phyloP scores from a whole-genome alignment of 2,113 vertebrate species.

The Cyrtonyx montezumae region DNA sequence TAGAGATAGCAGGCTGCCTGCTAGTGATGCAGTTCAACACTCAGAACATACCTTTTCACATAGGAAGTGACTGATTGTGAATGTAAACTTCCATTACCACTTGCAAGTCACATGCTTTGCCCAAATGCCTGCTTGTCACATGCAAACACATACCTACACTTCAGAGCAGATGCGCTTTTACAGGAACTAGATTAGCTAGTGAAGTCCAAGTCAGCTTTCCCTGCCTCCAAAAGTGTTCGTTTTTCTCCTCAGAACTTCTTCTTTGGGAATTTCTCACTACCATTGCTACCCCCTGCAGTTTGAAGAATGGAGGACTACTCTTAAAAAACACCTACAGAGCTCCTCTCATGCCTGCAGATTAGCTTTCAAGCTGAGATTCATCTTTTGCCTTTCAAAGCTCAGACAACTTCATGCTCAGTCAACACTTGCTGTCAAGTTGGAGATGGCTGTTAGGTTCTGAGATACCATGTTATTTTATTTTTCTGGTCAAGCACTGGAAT shows the following conservation, averaged over 20 bases:
- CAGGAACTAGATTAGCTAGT: background rate
- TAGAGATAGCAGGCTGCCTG: accelerated
- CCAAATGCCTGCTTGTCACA: background rate
- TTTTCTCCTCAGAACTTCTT: background rate
- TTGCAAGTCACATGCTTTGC: background rate
- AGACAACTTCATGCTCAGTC: background rate
- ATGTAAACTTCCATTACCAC: background rate
- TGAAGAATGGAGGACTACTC: too few relatives aligned
- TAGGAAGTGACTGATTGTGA: background rate
- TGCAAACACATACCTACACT: background rate
- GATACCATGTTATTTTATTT: background rate
- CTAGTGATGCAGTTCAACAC: background rate
- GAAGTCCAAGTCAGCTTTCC: background rate
- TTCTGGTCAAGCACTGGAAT: background rate
- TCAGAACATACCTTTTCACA: background rate
- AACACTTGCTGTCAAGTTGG: accelerated
- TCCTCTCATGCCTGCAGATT: background rate
- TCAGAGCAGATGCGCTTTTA: background rate
- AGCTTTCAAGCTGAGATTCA: background rate
- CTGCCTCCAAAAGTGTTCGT: background rate
- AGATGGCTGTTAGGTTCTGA: background rate
- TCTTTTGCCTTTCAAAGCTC: background rate
- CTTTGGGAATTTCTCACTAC: background rate
- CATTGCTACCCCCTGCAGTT: accelerated
- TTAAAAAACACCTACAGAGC: background rate